Evolutionary conservation across 2,888 invertebrate species (phyloP), one percentile per base, ranked within the genome.

Genomic region (Ophioninae sp.): DNA sequence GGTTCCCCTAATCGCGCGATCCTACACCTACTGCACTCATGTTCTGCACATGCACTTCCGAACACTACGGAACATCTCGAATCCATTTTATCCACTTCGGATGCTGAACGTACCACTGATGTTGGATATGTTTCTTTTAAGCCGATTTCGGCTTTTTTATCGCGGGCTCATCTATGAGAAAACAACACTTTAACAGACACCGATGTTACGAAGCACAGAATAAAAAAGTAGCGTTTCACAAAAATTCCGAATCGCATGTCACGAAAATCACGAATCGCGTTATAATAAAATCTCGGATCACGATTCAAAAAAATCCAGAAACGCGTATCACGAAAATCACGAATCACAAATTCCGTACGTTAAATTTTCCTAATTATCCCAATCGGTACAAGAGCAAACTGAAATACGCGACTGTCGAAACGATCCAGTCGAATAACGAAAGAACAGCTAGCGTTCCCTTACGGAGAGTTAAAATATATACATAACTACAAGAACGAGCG

Each of bases 341-440:
- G n/a, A 59, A 59, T 59, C 59, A 3, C 59, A 59, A 59, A 63
- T 63, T 63, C 22, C 63, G 63, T 6, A 63, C 63, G 63, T 22
- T 30, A 6, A 10, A 63, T 10, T 30, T 23, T 63, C 13, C 7
- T 3, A 22, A 63, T 30, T 63, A 30, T 63, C 6, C n/a, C 59
- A n/a, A 59, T 13, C 17, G 6, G 59, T 59, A 59, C 59, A n/a
- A 17, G n/a, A 1, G n/a, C 59, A 59, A 8, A n/a, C 13, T n/a
- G 59, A 59, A 59, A 59, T 59, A 59, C 59, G n/a, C 13, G 8
- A 59, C 59, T 59, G 59, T 59, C 59, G 59, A 13, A 59, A 59
- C n/a, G 2, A 59, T 59, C 59, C 59, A 59, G 59, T 59, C 59
- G 17, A 59, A 59, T 59, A 59, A 17, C 59, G 59, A 59, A 13